These are phyloP conservation scores for Podabrus alpinus DNA, from an alignment of 2,888 invertebrate species.

Conservation along the genomic window DNA sequence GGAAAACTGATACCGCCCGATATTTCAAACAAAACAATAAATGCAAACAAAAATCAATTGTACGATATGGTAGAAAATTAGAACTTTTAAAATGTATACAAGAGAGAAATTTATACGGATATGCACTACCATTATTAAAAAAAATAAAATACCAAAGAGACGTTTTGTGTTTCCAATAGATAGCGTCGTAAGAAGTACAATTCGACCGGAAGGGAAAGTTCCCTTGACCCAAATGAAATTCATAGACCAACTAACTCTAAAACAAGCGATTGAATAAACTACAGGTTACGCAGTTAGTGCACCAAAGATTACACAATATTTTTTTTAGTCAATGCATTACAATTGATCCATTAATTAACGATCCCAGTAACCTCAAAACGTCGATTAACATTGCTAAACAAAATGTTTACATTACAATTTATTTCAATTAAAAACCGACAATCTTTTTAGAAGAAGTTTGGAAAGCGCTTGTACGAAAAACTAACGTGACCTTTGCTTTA, in stretches of 20 bases:
- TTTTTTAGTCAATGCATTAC: constrained; percentile 20
- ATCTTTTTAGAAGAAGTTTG: background rate
- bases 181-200: constrained; percentile 20
- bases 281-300: constrained; percentile 22
- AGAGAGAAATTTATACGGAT: no score
- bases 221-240: constrained; percentile 49
- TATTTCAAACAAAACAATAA: background rate
- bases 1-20: background rate
- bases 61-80: background rate
- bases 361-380: constrained; percentile 29
- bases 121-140: constrained; percentile 5
- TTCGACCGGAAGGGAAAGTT: constrained; percentile 50
- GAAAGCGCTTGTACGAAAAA: background rate
- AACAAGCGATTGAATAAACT: constrained; percentile 19
- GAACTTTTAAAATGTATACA: no score
- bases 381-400: constrained; percentile 11
- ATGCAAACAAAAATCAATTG: background rate
- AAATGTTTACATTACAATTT: background rate
- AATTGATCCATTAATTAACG: constrained; percentile 26
- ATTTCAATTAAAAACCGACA: background rate
- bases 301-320: constrained; percentile 14
- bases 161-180: constrained; percentile 17
- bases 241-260: constrained; percentile 27
- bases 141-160: background rate
- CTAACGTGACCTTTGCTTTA: background rate